Percentiles rank a stretch among this genome's conserved stretches.
Evolutionary conservation across 2,888 invertebrate genomes (phyloP).

Genomic region (Sarcophaga caerulescens): DNA sequence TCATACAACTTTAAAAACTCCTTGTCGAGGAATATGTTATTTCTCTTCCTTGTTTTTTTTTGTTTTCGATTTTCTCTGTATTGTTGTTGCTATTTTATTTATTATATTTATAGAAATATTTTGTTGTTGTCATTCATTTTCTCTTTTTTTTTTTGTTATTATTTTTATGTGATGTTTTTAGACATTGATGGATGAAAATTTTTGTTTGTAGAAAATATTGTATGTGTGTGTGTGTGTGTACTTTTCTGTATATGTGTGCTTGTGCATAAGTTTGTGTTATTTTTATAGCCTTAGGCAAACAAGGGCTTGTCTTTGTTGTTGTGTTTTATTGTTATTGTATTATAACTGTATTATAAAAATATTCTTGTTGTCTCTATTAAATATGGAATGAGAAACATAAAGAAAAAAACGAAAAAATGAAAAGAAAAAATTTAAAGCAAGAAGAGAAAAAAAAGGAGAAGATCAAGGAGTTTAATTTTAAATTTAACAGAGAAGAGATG

Average conservation of each 20-base stretch:
- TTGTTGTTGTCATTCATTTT: slow-evolving; percentile 7
- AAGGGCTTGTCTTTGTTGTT: slow-evolving; percentile 29
- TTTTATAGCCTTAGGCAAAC: slow-evolving; percentile 47
- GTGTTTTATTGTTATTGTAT: neutral
- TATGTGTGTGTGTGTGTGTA: neutral
- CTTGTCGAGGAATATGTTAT: slow-evolving; percentile 10
- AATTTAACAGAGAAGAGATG: too few relatives aligned
- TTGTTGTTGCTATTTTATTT: neutral
- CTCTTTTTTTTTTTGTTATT: slow-evolving; percentile 27
- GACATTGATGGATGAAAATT: slow-evolving; percentile 68
- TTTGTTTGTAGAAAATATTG: slow-evolving; percentile 18
- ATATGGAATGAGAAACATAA: neutral
- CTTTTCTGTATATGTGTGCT: neutral
- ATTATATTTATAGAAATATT: neutral
- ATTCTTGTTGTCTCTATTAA: neutral
- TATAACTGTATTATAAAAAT: neutral
- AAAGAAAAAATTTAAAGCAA: neutral
- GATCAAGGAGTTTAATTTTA: too few relatives aligned
- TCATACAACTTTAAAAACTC: neutral
- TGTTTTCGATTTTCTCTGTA: slow-evolving; percentile 4
- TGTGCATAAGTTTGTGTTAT: slow-evolving; percentile 23
- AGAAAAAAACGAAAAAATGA: neutral
- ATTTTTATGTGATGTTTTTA: slow-evolving; percentile 50
- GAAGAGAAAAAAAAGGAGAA: too few relatives aligned
- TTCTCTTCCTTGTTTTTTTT: neutral